Evolutionary conservation across 2,797 vertebrate genomes (phyloP).

Genomic region (Lepilemur ruficaudatus): DNA sequence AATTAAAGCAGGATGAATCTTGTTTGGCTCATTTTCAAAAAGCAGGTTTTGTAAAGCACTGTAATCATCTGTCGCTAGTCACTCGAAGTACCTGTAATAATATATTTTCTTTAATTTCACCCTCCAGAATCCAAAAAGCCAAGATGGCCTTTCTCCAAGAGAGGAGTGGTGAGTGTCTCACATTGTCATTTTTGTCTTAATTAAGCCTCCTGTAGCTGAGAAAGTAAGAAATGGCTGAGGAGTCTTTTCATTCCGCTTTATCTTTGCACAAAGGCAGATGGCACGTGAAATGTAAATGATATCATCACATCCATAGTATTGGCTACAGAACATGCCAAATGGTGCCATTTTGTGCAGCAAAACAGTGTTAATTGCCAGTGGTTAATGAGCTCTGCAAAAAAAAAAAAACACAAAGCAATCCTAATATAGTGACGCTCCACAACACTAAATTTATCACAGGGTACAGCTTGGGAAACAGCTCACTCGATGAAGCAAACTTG

Average conservation of each 20-base stretch:
- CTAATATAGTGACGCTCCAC: not conserved
- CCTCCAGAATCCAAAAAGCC: conserved; percentile 91
- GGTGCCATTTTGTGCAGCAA: not conserved
- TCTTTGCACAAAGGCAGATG: conserved; percentile 44
- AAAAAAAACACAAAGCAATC: not conserved
- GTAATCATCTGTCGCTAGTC: conserved; percentile 25
- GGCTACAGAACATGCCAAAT: not conserved
- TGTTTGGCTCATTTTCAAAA: not conserved
- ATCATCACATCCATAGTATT: not conserved
- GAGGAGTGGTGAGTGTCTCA: conserved; percentile 86
- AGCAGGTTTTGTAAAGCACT: not conserved
- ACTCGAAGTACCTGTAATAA: conserved; percentile 34
- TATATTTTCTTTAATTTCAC: conserved; percentile 67
- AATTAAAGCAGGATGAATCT: not conserved
- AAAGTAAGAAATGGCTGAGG: conserved; percentile 22
- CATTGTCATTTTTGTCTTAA: not conserved
- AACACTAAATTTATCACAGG: not conserved
- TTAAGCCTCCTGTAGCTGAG: conserved; percentile 8
- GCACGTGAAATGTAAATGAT: not conserved
- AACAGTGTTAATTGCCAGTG: conserved; percentile 40
- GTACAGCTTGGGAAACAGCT: not conserved
- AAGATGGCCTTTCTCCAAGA: conserved; percentile 92
- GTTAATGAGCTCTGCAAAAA: conserved; percentile 22
- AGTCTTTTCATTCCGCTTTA: not conserved
- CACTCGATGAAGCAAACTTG: not conserved